These are phyloP conservation scores for Spermophilus dauricus DNA, from an alignment of 2,113 vertebrate genomes.

Conservation along the genomic window DNA sequence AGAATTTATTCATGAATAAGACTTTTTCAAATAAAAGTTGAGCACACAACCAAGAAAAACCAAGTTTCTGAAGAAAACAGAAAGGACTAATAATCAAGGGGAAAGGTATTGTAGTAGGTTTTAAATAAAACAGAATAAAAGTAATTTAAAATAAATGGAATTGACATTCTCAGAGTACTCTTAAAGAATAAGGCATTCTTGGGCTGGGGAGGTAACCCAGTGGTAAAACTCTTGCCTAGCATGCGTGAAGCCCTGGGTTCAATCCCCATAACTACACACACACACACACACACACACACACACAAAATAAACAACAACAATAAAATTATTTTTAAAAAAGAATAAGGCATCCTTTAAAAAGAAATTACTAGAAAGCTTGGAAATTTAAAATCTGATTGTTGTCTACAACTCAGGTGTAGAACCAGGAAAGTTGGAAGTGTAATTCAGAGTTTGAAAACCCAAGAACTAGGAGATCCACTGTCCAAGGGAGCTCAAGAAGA, in stretches of 20 bases:
- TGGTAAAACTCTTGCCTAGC: too few relatives aligned
- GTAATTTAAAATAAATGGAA: neutral
- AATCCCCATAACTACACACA: too few relatives aligned
- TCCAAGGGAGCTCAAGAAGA: neutral
- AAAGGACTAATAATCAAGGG: neutral
- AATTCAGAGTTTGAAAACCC: neutral
- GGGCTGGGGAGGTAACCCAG: too few relatives aligned
- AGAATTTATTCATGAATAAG: neutral
- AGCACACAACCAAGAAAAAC: neutral
- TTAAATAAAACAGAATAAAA: neutral
- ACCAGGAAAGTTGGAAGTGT: neutral
- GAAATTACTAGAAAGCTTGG: neutral
- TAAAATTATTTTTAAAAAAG: too few relatives aligned
- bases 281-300: too few relatives aligned
- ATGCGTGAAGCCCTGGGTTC: too few relatives aligned
- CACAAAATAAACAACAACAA: too few relatives aligned
- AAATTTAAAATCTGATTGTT: conserved; percentile 14
- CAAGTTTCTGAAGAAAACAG: neutral
- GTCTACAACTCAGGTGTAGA: neutral
- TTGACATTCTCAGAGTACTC: neutral
- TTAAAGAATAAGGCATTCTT: neutral
- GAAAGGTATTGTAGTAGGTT: neutral
- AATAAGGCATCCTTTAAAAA: neutral
- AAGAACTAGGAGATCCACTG: neutral
- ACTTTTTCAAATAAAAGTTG: conserved; percentile 9